Conservation (phyloP, 2,113 vertebrate species). For the Ammodytes dubius region DNA sequence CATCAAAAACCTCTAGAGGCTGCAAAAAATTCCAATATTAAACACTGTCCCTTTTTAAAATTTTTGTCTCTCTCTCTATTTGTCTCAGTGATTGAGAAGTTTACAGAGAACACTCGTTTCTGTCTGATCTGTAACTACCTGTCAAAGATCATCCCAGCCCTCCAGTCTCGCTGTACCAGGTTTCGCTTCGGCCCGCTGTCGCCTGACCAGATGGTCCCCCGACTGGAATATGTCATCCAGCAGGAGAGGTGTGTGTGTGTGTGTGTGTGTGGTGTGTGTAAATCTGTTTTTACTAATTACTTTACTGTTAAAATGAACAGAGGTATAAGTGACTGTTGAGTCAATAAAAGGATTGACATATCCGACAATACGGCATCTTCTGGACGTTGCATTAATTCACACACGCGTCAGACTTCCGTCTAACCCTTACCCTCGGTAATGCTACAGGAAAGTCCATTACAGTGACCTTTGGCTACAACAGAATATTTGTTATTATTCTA, state of each 20-base stretch:
- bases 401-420: too few relatives aligned
- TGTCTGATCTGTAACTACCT: constrained; percentile 98
- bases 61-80: neutral
- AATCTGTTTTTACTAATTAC: too few relatives aligned
- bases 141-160: constrained; percentile 97
- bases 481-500: neutral
- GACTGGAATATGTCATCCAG: constrained; percentile 89
- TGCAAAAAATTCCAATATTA: too few relatives aligned
- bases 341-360: too few relatives aligned
- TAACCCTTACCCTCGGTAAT: too few relatives aligned
- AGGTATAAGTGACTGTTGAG: neutral
- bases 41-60: too few relatives aligned
- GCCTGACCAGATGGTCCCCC: constrained; percentile 93
- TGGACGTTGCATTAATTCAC: too few relatives aligned
- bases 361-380: too few relatives aligned
- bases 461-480: too few relatives aligned
- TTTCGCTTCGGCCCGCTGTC: constrained; percentile 96
- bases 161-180: constrained; percentile 96
- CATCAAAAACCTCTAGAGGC: too few relatives aligned
- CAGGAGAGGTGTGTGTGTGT: constrained; percentile 87
- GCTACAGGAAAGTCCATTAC: too few relatives aligned
- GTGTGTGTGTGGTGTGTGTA: constrained; percentile 40
- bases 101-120: constrained; percentile 96
- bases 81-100: constrained; percentile 95
- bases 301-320: neutral